Conservation (phyloP, 2,888 invertebrate genomes). For the Leptinotarsa rubiginosa region DNA sequence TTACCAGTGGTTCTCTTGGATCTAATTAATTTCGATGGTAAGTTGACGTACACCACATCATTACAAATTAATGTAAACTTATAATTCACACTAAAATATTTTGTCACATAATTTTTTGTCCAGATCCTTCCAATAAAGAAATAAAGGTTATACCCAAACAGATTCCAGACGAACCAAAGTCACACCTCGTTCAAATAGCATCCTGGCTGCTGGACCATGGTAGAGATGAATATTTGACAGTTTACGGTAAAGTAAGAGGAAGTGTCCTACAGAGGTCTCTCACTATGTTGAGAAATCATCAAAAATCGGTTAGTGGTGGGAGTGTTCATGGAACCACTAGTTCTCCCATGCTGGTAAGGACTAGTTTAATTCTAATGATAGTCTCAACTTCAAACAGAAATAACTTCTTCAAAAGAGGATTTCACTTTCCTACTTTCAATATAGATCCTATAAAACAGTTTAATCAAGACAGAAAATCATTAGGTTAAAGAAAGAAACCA, state of each 20-base stretch:
- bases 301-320: conserved; percentile 81
- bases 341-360: conserved; percentile 74
- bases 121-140: conserved; percentile 52
- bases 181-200: conserved; percentile 82
- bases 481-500: too few species aligned
- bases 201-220: conserved; percentile 86
- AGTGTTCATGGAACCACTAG: conserved; percentile 73
- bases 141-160: conserved; percentile 71
- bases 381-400: background rate
- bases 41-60: conserved; percentile 17
- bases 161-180: conserved; percentile 76
- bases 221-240: conserved; percentile 79
- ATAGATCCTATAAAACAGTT: too few species aligned
- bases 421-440: too few species aligned
- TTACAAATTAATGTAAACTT: too few species aligned
- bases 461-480: too few species aligned
- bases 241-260: conserved; percentile 81
- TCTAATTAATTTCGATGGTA: conserved; percentile 73
- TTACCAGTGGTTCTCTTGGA: conserved; percentile 90
- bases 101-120: background rate
- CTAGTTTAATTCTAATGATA: background rate
- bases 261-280: conserved; percentile 81
- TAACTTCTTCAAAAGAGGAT: background rate
- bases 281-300: conserved; percentile 82
- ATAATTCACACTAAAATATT: too few species aligned